A percentile compares a stretch with the other conserved stretches of the same genome.
Conservation (phyloP, 2,888 invertebrate genomes). For the Sussaba pulchella region DNA sequence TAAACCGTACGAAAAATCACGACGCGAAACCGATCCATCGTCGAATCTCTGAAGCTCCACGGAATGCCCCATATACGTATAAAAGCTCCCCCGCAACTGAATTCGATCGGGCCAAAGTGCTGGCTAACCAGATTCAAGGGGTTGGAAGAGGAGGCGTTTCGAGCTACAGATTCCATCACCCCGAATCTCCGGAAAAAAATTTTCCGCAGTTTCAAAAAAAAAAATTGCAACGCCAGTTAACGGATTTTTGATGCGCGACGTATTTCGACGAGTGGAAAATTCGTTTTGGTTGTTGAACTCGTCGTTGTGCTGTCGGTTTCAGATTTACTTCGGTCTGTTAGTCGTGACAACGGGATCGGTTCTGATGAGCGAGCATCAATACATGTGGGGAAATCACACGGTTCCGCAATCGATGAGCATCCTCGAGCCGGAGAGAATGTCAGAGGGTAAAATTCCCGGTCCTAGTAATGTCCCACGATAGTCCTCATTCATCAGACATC, state of each 20-base stretch:
- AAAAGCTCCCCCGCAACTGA: neutral
- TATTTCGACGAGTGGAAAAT: neutral
- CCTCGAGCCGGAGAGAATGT: conserved; percentile 84
- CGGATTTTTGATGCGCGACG: neutral
- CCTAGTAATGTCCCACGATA: conserved; percentile 5
- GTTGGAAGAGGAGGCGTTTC: conserved; percentile 1
- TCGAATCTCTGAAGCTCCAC: no score
- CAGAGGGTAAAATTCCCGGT: conserved; percentile 81
- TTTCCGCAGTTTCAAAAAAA: conserved; percentile 15
- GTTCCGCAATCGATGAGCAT: conserved; percentile 82
- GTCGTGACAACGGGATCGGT: conserved; percentile 88
- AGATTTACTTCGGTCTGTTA: conserved; percentile 89
- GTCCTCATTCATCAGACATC: conserved; percentile 15
- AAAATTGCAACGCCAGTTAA: neutral
- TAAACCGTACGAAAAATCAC: no score
- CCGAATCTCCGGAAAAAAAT: neutral
- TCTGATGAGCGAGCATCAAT: conserved; percentile 88
- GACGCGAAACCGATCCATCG: no score
- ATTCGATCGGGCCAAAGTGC: conserved; percentile 34
- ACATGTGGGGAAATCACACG: conserved; percentile 86
- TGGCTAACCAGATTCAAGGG: conserved; percentile 28
- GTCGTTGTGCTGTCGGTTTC: conserved; percentile 76
- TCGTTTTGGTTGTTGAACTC: conserved; percentile 23
- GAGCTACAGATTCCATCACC: conserved; percentile 31
- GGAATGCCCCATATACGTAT: neutral